These are phyloP conservation scores for Limosa lapponica DNA, from an alignment of 2,797 vertebrate species.

Conservation along the genomic window DNA sequence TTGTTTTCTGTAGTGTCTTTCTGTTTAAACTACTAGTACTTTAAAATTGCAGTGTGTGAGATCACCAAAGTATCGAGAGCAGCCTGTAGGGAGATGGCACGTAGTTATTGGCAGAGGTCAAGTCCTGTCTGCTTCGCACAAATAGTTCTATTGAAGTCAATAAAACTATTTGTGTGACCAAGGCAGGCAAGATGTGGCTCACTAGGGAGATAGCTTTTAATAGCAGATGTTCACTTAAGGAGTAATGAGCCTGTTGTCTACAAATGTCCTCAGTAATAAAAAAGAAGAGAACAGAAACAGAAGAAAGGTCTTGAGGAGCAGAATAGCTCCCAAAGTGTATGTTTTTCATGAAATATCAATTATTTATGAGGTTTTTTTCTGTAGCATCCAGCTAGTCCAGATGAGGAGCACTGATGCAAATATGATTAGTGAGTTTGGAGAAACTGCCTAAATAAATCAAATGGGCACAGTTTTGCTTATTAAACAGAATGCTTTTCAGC, in stretches of 20 bases:
- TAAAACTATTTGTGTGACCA: not conserved
- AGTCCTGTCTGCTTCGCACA: not conserved
- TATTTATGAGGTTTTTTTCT: not conserved
- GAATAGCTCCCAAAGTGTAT: not conserved
- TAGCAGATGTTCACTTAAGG: not conserved
- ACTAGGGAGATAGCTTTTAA: not conserved
- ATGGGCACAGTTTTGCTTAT: not conserved
- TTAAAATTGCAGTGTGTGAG: not conserved
- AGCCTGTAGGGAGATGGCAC: not conserved
- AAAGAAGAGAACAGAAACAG: not conserved
- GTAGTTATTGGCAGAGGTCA: not conserved
- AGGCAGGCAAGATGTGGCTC: not conserved
- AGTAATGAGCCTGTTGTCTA: not conserved
- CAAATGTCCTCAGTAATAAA: not conserved
- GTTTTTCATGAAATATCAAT: not conserved
- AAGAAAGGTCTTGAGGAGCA: not conserved
- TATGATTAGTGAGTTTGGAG: not conserved
- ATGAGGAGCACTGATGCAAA: not conserved
- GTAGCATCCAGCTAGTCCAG: not conserved
- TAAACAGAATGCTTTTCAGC: not conserved
- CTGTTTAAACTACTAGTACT: not conserved
- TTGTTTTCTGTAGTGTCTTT: not conserved
- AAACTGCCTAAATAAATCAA: not conserved
- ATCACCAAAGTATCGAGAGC: not conserved
- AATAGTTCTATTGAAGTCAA: not conserved